A percentile compares a stretch with the other conserved stretches of the same genome.
Conservation (phyloP, 2,113 vertebrate species). For the Girardinichthys multiradiatus region DNA sequence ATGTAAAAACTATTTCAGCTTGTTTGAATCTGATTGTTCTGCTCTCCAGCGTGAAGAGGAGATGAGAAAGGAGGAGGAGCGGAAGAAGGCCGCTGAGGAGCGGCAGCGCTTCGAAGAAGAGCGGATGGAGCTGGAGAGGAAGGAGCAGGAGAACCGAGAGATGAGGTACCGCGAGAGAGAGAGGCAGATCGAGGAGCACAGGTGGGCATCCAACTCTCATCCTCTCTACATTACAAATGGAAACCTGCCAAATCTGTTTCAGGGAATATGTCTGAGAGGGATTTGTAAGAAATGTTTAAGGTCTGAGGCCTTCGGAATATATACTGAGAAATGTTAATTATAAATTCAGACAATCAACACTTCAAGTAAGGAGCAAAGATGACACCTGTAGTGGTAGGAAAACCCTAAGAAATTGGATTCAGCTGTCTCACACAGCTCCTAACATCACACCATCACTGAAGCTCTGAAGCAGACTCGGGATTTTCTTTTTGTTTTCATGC, state of each 20-base stretch:
- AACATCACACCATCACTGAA: no score
- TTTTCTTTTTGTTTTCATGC: neutral
- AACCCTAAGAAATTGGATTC: no score
- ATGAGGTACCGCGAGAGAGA: constrained; percentile 91
- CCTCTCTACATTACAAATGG: neutral
- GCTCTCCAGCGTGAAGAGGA: constrained; percentile 90
- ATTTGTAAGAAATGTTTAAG: neutral
- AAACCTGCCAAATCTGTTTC: neutral
- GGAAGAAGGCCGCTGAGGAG: constrained; percentile 89
- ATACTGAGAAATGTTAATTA: no score
- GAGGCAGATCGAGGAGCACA: constrained; percentile 94
- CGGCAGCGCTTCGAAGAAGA: constrained; percentile 93
- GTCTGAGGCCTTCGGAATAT: no score
- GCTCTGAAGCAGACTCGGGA: neutral
- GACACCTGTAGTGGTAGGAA: no score
- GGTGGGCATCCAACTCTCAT: constrained; percentile 69
- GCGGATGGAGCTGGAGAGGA: constrained; percentile 92
- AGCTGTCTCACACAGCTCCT: no score
- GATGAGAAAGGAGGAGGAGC: constrained; percentile 92
- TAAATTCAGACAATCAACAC: no score
- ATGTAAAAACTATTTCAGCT: neutral
- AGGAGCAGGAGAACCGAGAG: constrained; percentile 95
- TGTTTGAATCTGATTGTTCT: neutral
- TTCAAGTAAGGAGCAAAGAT: no score
- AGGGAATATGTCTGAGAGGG: neutral